phyloP scores from a whole-genome alignment of 2,113 vertebrate genomes.

The Tetrax tetrax region DNA sequence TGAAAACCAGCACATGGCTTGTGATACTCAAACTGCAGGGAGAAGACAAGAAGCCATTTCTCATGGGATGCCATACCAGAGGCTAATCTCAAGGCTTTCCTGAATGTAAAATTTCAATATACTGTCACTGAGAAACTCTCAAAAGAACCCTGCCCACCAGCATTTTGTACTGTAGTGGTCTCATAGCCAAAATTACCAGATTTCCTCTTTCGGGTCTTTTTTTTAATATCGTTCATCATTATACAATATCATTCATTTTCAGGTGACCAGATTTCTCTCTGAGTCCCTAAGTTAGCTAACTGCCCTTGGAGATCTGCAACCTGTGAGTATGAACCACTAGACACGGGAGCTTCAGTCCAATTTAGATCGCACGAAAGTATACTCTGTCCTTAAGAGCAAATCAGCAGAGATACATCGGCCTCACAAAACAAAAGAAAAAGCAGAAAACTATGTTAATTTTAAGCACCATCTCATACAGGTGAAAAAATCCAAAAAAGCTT shows the following conservation, averaged over 20 bases:
- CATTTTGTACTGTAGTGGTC: not conserved
- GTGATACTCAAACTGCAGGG: not conserved
- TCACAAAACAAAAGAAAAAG: not conserved
- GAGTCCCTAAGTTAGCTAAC: not conserved
- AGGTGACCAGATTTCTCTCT: not conserved
- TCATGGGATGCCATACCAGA: not conserved
- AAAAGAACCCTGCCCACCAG: not conserved
- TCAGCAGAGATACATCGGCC: not conserved
- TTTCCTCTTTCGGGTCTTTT: not conserved
- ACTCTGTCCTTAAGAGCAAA: not conserved
- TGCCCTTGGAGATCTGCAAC: conserved; percentile 25
- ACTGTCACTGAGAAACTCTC: not conserved
- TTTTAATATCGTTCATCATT: not conserved
- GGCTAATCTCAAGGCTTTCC: not conserved
- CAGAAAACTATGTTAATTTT: not conserved
- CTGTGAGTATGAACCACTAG: not conserved
- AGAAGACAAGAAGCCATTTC: not conserved
- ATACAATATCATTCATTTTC: not conserved
- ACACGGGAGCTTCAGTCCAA: not conserved
- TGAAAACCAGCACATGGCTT: not conserved
- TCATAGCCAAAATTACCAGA: not conserved
- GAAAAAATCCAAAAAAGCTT: not conserved
- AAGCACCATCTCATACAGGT: not conserved
- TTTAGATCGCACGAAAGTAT: not conserved
- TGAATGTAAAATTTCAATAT: not conserved